Conservation (phyloP, 2,797 vertebrate species). For the Typhlichthys eigenmanni region DNA sequence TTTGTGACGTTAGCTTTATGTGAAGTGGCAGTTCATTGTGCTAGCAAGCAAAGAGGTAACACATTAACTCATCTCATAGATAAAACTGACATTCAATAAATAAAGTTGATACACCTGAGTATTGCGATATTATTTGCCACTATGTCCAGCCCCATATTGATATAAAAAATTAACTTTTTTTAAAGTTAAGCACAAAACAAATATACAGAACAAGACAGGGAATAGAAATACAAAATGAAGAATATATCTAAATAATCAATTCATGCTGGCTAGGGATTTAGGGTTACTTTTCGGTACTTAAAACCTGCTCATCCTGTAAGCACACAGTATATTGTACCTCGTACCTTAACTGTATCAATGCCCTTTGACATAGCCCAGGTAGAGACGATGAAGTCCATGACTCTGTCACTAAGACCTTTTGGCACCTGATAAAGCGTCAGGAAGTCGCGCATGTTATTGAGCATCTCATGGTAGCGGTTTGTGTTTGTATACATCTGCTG, state of each 20-base stretch:
- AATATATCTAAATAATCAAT: no score
- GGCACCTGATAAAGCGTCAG: slow-evolving; percentile 98
- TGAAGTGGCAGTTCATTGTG: no score
- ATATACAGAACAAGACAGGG: no score
- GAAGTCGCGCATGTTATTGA: slow-evolving; percentile 98
- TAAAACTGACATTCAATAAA: no score
- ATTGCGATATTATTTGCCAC: no score
- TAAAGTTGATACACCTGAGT: no score
- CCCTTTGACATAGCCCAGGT: slow-evolving; percentile 99
- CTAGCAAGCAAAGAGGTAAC: no score
- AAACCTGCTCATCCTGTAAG: background rate
- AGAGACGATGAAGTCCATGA: slow-evolving; percentile 99
- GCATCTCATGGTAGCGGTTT: slow-evolving; percentile 98
- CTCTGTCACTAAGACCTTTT: slow-evolving; percentile 96
- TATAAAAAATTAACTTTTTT: no score
- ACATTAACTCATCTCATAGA: no score
- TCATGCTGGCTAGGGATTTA: no score
- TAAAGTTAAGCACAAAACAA: background rate
- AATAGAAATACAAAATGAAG: no score
- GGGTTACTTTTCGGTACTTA: background rate
- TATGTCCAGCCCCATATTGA: no score
- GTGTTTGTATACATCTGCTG: slow-evolving; percentile 99
- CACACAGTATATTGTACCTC: background rate
- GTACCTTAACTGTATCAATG: slow-evolving; percentile 98
- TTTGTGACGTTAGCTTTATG: background rate